phyloP scores from a whole-genome alignment of 53 echinoderm and acorn worm genomes.

The Paracentrotus lividus region DNA sequence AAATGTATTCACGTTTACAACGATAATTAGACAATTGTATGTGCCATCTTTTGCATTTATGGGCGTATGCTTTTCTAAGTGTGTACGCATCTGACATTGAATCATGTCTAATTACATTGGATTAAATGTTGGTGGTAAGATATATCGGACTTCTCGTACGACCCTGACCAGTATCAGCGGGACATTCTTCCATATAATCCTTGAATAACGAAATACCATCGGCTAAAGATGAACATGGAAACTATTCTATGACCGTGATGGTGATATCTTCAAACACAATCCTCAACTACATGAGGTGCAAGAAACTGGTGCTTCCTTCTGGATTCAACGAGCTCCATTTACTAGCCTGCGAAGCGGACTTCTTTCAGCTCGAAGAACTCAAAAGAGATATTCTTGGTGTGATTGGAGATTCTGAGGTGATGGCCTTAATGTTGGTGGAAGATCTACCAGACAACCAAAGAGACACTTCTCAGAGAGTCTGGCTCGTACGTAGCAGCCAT shows the following conservation, averaged over 20 bases:
- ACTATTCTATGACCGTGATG: slow-evolving; percentile 72
- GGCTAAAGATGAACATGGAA: slow-evolving; percentile 42
- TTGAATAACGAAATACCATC: slow-evolving; percentile 27
- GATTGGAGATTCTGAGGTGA: not conserved
- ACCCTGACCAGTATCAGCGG: slow-evolving; percentile 51
- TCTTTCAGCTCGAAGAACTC: slow-evolving; percentile 56
- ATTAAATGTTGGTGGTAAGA: slow-evolving; percentile 71
- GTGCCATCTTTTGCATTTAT: not conserved
- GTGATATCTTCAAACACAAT: slow-evolving; percentile 60
- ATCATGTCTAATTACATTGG: slow-evolving; percentile 52
- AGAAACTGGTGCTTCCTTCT: slow-evolving; percentile 62
- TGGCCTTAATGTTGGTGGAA: slow-evolving; percentile 49
- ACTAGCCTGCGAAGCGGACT: slow-evolving; percentile 69
- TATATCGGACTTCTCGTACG: slow-evolving; percentile 41
- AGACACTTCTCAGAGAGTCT: not conserved
- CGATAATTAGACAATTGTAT: not conserved
- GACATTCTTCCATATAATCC: slow-evolving; percentile 31
- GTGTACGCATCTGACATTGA: not conserved
- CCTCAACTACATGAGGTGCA: slow-evolving; percentile 56
- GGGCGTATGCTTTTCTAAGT: not conserved
- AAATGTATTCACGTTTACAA: not conserved
- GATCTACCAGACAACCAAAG: slow-evolving; percentile 48
- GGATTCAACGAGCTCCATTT: slow-evolving; percentile 66
- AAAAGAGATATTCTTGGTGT: not conserved
- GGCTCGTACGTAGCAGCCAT: not conserved